Evolutionary conservation across 2,113 vertebrate genomes (phyloP), one percentile per base, ranked within the genome.

Genomic region (Eclectus roratus): DNA sequence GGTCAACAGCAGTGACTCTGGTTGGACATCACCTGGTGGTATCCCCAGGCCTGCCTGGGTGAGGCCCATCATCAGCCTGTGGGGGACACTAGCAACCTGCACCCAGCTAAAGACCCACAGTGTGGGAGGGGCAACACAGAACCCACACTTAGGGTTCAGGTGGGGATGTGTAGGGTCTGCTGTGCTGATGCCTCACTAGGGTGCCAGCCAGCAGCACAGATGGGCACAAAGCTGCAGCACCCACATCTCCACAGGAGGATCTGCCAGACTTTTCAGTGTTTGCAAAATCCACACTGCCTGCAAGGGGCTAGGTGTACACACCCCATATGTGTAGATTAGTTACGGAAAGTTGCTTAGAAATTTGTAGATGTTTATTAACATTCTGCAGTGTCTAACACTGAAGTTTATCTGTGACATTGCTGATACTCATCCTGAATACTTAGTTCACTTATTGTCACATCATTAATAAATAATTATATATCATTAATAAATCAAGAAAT

Each of bases 51-150:
- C 29, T 27, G 29, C 18, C 33, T 25, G 37, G 35, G 25, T 63
- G 53, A 91, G 29, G 15, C 16, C 33, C 21, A 39, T 17, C 11
- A 49, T 19, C 8, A 53, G 27, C 10, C 14, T 17, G 14, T 13
- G 24, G 46, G 14, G 17, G 20, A 31, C 47, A 44, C 43, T 14
- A 56, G 37, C 35, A 69, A 49, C 27, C 49, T n/a, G 47, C 19
- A 61, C 17, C 13, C 27, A 44, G 31, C 2, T 39, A 18, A 31
- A 23, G 50, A 46, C 19, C 27, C 27, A 18, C 4, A n/a, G 46
- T 2, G 5, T 3, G 16, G 17, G 41, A 8, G 9, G 33, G 47
- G 15, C 53, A 63, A 0, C 1, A 49, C 17, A 44, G 24, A 31
- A 80, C 33, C 20, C 2, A 0, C 29, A 11, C 39, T 53, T 8